Percentiles rank a stretch among this genome's conserved stretches.
Conservation (phyloP, 2,888 invertebrate species). For the Acanthacorydalis orientalis region DNA sequence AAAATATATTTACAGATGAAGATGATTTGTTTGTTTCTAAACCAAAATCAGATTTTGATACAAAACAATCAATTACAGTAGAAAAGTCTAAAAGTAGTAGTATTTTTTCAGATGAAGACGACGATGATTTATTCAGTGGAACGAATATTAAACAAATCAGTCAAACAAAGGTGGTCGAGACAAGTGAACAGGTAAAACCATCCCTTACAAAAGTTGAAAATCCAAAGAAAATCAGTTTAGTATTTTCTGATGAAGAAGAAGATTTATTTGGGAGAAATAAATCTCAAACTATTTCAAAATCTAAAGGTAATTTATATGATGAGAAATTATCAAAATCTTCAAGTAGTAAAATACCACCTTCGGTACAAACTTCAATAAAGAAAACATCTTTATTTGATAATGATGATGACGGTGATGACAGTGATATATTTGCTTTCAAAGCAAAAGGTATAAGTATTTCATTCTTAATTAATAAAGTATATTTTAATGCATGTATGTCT, state of each 20-base stretch:
- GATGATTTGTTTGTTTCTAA: constrained; percentile 2
- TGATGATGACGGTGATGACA: no score
- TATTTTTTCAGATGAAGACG: not conserved
- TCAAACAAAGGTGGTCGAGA: constrained; percentile 9
- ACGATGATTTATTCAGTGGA: not conserved
- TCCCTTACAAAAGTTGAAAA: constrained; percentile 10
- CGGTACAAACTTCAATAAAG: no score
- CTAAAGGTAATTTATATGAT: no score
- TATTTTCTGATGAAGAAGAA: constrained; percentile 2
- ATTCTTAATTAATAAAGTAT: no score
- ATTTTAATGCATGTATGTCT: no score
- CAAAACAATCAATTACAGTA: no score
- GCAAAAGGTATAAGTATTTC: not conserved
- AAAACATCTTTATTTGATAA: no score
- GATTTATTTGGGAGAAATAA: constrained; percentile 4
- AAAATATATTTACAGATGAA: constrained; percentile 1
- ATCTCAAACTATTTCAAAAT: not conserved
- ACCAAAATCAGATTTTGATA: not conserved
- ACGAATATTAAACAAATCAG: not conserved
- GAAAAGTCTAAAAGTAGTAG: not conserved
- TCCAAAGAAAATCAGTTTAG: constrained; percentile 22
- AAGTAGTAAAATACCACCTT: no score
- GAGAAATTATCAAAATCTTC: no score
- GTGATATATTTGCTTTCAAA: not conserved
- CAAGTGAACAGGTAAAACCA: constrained; percentile 11